Evolutionary conservation across 1,140 invertebrate species (phyloP), one percentile per base, ranked within the genome.

Genomic region (Drosophila ohnishii): DNA sequence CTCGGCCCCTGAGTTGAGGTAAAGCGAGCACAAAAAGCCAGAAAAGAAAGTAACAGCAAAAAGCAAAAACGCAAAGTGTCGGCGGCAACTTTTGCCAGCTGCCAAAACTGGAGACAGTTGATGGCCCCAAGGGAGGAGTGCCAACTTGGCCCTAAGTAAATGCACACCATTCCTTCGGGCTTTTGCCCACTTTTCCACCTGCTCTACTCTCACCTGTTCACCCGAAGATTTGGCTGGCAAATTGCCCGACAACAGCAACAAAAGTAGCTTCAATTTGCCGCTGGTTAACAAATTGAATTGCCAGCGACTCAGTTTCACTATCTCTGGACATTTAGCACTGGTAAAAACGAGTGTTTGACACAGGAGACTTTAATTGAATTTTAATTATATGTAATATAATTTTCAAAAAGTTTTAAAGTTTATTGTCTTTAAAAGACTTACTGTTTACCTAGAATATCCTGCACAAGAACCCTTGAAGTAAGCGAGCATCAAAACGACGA

Each of bases 51-150:
- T 53, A 56, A 40, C 14, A 30, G 42, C 30, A 37, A 14, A 61
- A 44, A 44, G 13, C 16, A 65, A 58, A 63, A 50, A 78, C 61
- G 45, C 45, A 70, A 66, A 75, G 76, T 62, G 58, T 66, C 50
- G 78, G 65, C 75, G 73, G 64, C 65, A 82, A 86, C 62, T 86
- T 87, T 76, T 75, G 79, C 79, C 83, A 86, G 80, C 75, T 86
- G 83, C 83, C 83, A 86, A 88, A 86, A 87, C 71, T 87, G 80
- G 83, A 83, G 83, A 88, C 83, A 87, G 75, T 78, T 82, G 78
- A 86, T 86, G 75, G 81, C 78, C 72, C 37, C 30, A 1, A 34
- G n/a, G 48, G 50, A 19, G 50, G 35, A 19, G 42, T 59, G 66
- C 65, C 69, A 82, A 84, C 76, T 84, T 84, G 81, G 76, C 73